Conservation (phyloP, 2,888 invertebrate genomes). For the Amiota communis region DNA sequence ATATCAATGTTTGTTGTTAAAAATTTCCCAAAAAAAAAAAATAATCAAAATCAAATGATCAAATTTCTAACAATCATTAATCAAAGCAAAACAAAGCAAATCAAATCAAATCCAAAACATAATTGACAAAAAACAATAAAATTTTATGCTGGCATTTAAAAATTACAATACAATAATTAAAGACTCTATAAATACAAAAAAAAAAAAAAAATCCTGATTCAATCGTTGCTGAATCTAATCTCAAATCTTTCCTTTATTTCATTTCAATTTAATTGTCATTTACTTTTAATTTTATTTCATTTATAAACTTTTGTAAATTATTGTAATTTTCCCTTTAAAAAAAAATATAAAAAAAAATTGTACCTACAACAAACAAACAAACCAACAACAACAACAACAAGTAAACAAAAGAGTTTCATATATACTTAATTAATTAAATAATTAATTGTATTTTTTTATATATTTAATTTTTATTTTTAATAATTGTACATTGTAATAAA, state of each 20-base stretch:
- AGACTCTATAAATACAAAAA: background rate
- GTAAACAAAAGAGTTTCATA: background rate
- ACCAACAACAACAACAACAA: background rate
- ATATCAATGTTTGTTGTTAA: slow-evolving; percentile 25
- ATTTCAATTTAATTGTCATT: background rate
- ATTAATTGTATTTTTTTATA: slow-evolving; percentile 16
- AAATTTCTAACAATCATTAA: slow-evolving; percentile 6
- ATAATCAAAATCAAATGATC: too few relatives aligned
- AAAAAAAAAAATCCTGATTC: too few relatives aligned
- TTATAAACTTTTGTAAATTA: slow-evolving; percentile 26
- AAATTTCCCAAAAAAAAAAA: background rate
- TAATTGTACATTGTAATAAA: slow-evolving; percentile 27
- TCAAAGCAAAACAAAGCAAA: background rate
- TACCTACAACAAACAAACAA: slow-evolving; percentile 18
- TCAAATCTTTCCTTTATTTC: background rate
- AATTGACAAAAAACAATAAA: background rate
- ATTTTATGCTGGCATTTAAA: background rate
- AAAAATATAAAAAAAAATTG: background rate
- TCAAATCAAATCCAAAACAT: background rate
- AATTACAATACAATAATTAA: background rate
- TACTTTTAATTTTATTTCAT: background rate
- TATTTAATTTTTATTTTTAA: slow-evolving; percentile 12
- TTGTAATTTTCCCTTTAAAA: background rate
- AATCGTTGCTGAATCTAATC: background rate
- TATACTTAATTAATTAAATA: background rate